Evolutionary conservation across 2,113 vertebrate genomes (phyloP).

Genomic region (Orthochromis malagaraziensis): DNA sequence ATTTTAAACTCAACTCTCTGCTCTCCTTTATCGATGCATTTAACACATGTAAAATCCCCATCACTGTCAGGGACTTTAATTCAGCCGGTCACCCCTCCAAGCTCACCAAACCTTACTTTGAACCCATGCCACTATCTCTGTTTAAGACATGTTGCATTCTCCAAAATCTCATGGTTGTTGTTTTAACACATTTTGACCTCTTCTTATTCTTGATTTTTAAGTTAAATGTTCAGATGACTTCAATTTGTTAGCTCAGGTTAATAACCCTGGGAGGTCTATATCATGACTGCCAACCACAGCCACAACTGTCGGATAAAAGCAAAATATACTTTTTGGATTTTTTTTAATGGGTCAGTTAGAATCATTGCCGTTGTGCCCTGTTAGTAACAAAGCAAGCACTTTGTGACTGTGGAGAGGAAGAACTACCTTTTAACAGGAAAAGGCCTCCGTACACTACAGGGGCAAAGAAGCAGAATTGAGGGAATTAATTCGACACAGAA

Average conservation of each 20-base stretch:
- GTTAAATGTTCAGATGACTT: background rate
- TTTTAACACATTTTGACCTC: background rate
- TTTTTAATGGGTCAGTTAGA: background rate
- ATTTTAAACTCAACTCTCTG: background rate
- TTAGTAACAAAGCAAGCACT: background rate
- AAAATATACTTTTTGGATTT: background rate
- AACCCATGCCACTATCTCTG: background rate
- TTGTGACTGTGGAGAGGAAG: background rate
- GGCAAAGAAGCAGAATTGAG: background rate
- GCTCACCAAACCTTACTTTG: background rate
- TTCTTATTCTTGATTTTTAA: background rate
- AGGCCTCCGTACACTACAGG: background rate
- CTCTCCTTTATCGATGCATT: background rate
- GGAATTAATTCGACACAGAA: background rate
- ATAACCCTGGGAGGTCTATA: background rate
- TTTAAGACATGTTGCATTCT: background rate
- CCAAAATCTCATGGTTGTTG: background rate
- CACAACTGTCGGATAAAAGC: background rate
- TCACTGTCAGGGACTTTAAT: background rate
- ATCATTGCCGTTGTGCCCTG: background rate
- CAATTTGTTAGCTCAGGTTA: background rate
- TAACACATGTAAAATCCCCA: background rate
- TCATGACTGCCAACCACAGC: background rate
- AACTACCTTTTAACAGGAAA: background rate
- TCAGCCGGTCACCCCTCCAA: background rate